Conservation (phyloP, 2,797 vertebrate species). For the Hemitrygon akajei region DNA sequence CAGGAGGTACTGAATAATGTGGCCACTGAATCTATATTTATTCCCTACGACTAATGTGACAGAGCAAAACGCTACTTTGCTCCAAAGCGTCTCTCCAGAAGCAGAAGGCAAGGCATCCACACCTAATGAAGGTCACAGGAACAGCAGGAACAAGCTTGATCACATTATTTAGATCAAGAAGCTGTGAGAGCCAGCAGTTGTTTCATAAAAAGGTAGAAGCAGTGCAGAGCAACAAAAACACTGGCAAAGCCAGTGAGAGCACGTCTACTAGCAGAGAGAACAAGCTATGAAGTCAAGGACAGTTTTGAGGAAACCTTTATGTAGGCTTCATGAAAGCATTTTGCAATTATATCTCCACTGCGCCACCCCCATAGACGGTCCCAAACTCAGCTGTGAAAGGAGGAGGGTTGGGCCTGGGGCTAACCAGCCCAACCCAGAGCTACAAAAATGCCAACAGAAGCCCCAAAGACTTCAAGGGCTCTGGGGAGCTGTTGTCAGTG, state of each 20-base stretch:
- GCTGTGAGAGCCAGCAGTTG: neutral
- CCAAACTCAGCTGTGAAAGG: no score
- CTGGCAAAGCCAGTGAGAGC: neutral
- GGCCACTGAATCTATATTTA: neutral
- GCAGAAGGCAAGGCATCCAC: neutral
- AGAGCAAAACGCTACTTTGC: neutral
- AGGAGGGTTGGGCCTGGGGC: no score
- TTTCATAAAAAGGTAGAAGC: neutral
- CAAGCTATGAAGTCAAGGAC: neutral
- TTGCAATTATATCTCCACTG: neutral
- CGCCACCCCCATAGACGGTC: no score
- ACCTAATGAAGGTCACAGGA: neutral
- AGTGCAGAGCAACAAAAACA: neutral
- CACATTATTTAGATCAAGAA: neutral
- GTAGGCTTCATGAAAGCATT: neutral
- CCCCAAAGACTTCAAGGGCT: no score
- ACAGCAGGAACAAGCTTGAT: neutral
- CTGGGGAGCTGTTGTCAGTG: no score
- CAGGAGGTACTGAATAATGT: no score
- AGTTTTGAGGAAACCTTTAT: neutral
- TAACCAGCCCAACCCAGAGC: no score
- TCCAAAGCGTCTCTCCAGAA: neutral
- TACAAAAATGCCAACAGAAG: no score
- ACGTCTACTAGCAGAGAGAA: neutral
- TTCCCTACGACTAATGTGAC: neutral